phyloP scores from a whole-genome alignment of 2,797 vertebrate genomes.

The Acanthis flammea region DNA sequence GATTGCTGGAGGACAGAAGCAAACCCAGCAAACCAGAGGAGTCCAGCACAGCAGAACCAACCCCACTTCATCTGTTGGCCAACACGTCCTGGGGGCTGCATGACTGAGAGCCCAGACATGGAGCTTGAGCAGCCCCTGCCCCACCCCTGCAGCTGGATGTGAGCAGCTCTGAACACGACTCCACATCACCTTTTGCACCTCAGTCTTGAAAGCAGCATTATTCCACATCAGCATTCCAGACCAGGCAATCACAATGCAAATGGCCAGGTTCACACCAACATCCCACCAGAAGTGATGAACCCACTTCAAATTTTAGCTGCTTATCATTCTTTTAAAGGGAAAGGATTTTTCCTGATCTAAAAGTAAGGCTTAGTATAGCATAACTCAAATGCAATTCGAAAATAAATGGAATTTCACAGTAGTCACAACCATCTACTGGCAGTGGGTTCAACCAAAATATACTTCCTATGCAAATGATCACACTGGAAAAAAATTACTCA shows the following conservation, averaged over 20 bases:
- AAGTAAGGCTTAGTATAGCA: background rate
- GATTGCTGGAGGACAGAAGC: background rate
- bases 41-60: background rate
- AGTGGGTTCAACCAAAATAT: background rate
- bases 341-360: background rate
- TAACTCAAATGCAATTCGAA: background rate
- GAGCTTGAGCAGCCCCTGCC: background rate
- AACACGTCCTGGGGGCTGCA: rapidly evolving
- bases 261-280: background rate
- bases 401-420: background rate
- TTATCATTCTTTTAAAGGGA: background rate
- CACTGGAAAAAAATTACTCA: background rate
- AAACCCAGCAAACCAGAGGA: background rate
- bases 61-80: background rate
- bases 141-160: rapidly evolving
- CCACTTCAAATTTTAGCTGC: background rate
- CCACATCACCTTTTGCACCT: background rate
- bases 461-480: background rate
- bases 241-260: background rate
- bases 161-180: background rate
- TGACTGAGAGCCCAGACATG: background rate
- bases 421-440: background rate
- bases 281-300: background rate
- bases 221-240: background rate
- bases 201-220: background rate